Conservation (phyloP, 2,888 invertebrate species). For the Neria commutata region DNA sequence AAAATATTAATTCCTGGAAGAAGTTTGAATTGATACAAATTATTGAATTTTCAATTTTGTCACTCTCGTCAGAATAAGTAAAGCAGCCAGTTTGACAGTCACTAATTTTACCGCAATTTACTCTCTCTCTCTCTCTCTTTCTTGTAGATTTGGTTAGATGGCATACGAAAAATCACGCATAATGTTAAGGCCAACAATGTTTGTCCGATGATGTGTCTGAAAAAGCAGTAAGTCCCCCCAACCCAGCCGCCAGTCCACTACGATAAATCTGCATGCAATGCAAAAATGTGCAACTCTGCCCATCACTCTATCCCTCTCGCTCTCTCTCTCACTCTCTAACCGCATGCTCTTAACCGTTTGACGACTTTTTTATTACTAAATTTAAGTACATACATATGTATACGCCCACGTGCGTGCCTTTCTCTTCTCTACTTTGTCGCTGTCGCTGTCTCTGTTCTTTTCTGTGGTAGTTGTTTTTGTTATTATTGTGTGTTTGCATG, state of each 20-base stretch:
- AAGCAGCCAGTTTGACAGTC: too few relatives aligned
- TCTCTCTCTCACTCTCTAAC: background rate
- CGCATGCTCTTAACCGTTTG: too few relatives aligned
- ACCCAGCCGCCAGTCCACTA: background rate
- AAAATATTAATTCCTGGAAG: too few relatives aligned
- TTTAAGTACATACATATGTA: too few relatives aligned
- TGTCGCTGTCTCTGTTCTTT: background rate
- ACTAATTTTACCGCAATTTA: too few relatives aligned
- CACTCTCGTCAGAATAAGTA: too few relatives aligned
- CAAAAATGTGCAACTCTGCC: too few relatives aligned
- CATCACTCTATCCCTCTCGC: too few relatives aligned
- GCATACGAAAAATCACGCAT: conserved; percentile 92
- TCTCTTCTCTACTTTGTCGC: background rate
- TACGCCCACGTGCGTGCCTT: background rate
- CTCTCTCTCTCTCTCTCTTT: conserved; percentile 19
- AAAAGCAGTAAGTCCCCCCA: conserved; percentile 95
- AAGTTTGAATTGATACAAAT: too few relatives aligned
- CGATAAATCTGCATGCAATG: too few relatives aligned
- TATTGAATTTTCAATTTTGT: too few relatives aligned
- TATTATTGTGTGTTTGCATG: background rate
- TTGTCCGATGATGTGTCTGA: conserved; percentile 97
- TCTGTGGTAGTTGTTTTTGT: background rate
- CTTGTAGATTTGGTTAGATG: conserved; percentile 93
- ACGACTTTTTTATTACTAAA: too few relatives aligned
- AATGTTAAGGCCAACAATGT: conserved; percentile 99